Percentiles rank a stretch among this genome's conserved stretches.
Evolutionary conservation across 2,113 vertebrate genomes (phyloP).

Genomic region (Fulica atra): DNA sequence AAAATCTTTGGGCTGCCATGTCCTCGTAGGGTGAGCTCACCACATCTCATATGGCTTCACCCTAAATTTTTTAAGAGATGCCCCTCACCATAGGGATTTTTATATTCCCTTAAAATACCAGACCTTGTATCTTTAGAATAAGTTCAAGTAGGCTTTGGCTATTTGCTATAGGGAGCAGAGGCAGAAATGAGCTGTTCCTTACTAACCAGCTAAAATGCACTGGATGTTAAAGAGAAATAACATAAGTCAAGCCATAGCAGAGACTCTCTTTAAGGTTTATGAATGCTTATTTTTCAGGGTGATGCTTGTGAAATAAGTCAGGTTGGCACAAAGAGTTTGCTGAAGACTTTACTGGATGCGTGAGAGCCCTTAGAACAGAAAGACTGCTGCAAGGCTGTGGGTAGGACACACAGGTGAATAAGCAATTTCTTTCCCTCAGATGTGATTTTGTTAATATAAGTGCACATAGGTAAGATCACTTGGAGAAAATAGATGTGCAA

Average conservation of each 20-base stretch:
- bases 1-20: neutral
- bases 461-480: neutral
- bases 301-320: neutral
- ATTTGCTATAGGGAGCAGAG: neutral
- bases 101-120: neutral
- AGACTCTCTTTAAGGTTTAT: neutral
- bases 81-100: neutral
- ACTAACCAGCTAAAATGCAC: neutral
- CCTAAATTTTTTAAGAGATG: neutral
- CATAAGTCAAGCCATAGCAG: neutral
- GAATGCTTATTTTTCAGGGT: neutral
- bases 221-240: neutral
- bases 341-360: neutral
- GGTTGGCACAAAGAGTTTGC: neutral
- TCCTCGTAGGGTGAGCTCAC: neutral
- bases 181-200: neutral
- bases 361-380: slow-evolving; percentile 2
- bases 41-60: neutral
- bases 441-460: neutral
- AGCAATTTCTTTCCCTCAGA: neutral
- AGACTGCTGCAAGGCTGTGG: neutral
- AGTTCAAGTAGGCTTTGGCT: neutral
- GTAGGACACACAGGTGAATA: neutral
- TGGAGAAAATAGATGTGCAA: neutral
- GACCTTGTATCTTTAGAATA: neutral